Base-by-base conservation (phyloP, 2,113 vertebrate species). In the Rhinolophus ferrumequinum region DNA sequence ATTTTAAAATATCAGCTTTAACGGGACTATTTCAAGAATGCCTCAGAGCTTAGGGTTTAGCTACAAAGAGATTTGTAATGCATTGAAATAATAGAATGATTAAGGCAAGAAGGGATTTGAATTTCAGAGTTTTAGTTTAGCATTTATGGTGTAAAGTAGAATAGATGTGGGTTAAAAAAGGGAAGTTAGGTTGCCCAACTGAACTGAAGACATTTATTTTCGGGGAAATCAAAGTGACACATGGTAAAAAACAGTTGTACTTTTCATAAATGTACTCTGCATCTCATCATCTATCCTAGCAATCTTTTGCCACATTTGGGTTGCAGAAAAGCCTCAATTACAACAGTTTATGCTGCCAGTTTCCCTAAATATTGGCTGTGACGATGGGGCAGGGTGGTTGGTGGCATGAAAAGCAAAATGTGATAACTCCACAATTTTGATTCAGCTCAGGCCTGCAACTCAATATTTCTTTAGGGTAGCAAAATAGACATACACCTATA, bases 31-130 rank as follows among this genome's bases (percentile, higher is more conserved):
- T 96, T 98, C 96, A 87, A 97, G 83, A 98, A 96, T 98, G 96
- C 94, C 81, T 94, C 92, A 64, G 90, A 98, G 91, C 96, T 97
- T 96, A 95, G 52, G 80, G 1, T 98, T 96, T 44, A 94, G 92
- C 98, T 98, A 98, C 96, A 98, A 98, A 98, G 97, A 92, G 93
- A 96, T 98, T 35, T 97, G 96, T 97, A 92, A 97, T 95, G 96
- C 97, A 96, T 97, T 96, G 97, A 97, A 98, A 98, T 97, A 98
- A 93, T 88, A 47, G 88, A 97, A 93, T 15, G 58, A 96, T 97
- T 97, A 95, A 97, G 96, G 95, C 81, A 93, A 97, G 97, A 93
- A 95, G 95, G 93, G 67, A 88, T 98, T 97, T 97, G 95, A 97
- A 95, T 97, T 76, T 87, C 92, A 88, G 97, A 96, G 38, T 56